Evolutionary conservation across 1,140 invertebrate genomes (phyloP).

Genomic region (Drosophila setifemur): DNA sequence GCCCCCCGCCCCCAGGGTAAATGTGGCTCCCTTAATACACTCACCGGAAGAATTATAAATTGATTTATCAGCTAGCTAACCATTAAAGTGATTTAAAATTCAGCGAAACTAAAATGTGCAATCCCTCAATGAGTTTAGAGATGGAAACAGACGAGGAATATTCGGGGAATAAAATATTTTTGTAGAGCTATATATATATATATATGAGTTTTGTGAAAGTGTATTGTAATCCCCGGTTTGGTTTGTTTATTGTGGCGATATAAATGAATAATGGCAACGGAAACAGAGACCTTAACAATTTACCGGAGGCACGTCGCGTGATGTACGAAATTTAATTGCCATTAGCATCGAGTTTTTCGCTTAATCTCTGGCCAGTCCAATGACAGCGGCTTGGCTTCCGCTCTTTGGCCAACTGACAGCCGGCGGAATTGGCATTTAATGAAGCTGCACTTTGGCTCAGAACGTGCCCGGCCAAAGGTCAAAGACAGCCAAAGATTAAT

Average conservation of each 20-base stretch:
- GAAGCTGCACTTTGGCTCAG: constrained; percentile 6
- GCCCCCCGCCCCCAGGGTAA: background rate
- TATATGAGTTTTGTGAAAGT: too few species aligned
- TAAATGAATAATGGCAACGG: constrained; percentile 18
- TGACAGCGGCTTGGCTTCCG: background rate
- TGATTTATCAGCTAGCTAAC: too few species aligned
- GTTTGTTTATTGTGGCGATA: constrained; percentile 1
- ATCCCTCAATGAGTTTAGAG: too few species aligned
- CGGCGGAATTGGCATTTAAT: constrained; percentile 18
- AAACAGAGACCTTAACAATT: background rate
- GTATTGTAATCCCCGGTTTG: too few species aligned
- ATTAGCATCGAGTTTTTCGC: constrained; percentile 9
- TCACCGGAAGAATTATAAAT: background rate
- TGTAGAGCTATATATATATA: too few species aligned
- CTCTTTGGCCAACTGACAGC: background rate
- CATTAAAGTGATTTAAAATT: too few species aligned
- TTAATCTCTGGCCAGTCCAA: too few species aligned
- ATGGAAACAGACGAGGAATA: too few species aligned
- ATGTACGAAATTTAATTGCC: constrained; percentile 30
- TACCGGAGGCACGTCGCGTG: background rate
- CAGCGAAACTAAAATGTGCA: too few species aligned
- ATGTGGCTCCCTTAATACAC: background rate
- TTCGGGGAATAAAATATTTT: too few species aligned
- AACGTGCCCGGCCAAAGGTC: background rate
- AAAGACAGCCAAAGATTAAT: constrained; percentile 24